Evolutionary conservation across 2,797 vertebrate species (phyloP), one percentile per base, ranked within the genome.

Genomic region (Acanthiza pusilla): DNA sequence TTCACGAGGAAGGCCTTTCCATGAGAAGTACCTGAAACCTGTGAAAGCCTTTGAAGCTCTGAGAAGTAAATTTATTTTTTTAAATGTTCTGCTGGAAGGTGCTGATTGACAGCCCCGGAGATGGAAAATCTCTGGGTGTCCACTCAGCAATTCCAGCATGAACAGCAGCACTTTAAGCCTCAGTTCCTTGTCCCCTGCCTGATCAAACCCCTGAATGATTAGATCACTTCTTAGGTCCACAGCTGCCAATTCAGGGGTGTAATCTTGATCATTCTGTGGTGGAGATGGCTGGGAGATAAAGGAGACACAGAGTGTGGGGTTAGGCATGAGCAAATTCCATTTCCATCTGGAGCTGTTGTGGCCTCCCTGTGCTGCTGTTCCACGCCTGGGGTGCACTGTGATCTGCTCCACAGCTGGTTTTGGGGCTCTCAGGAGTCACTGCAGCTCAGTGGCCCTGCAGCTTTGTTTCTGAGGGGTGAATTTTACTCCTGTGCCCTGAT

Each of bases 31-130:
- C 73, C 55, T 90, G 53, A 25, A 34, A 14, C 45, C 71, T 71
- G 18, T 16, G 53, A 73, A 85, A 95, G 70, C 57, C 92, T 94
- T 91, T 94, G 95, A 93, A 93, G 88, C 63, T 93, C 48, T 51
- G 42, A 76, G 57, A 87, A 90, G 74, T 47, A 74, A 79, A 86
- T 90, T 70, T 76, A 79, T 86, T 73, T 96, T 96, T 86, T 89
- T 67, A 92, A 92, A 74, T 40, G 42, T n/a, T 86, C 54, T 88
- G 36, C 80, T 71, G 74, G 53, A 82, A 85, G 63, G 67, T 74
- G 77, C 74, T 76, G 94, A 67, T 40, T 82, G 75, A 63, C 67
- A 85, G 55, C 57, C 38, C 57, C 7, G 14, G 53, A 62, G 67
- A 51, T 5, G 29, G 77, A 70, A 87, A 88, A 74, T 54, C 88